Base-by-base conservation (phyloP, 2,888 invertebrate species). In the Trilocha varians region DNA sequence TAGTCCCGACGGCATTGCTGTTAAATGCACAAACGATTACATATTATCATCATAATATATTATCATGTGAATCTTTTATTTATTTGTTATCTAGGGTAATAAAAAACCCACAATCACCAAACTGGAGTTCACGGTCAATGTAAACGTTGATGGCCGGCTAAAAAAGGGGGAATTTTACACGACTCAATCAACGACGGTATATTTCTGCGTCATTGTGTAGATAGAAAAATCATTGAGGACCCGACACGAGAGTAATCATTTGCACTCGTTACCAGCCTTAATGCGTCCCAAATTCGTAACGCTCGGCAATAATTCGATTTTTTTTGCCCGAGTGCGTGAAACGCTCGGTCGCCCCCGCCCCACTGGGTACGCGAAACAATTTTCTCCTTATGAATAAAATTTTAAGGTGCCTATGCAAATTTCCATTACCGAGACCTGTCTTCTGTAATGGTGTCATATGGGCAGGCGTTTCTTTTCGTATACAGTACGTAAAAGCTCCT, bases 331-430 rank as follows among this genome's bases (percentile, higher is more conserved):
- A 74, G 67, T 70, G 70, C 67, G 65, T 53, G 42, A 34, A 44
- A 48, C 61, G 59, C 61, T 52, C 50, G 46, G 44, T 44, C 42
- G 25, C 42, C 18, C 38, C 32, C 34, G 35, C 45, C 32, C 17
- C 13, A 53, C 55, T 58, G 60, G 59, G 70, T 64, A 72, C 69
- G 69, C 63, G 75, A 79, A 78, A 82, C 80, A 82, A 84, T 83
- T 83, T 82, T 78, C 82, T 70, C 68, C 78, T 80, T 82, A 83
- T 78, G 83, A 84, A 83, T 84, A 84, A 82, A 76, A 78, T 80
- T 84, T 82, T 78, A 76, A 83, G 79, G 72, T 78, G 75, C 68
- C 75, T 73, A 82, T 83, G 82, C 75, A 78, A 82, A 84, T 83
- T 76, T 74, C 78, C 76, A 80, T 82, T 83, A 80, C 72, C 61